Base-by-base conservation (phyloP, 2,113 vertebrate genomes). In the Colius striatus region DNA sequence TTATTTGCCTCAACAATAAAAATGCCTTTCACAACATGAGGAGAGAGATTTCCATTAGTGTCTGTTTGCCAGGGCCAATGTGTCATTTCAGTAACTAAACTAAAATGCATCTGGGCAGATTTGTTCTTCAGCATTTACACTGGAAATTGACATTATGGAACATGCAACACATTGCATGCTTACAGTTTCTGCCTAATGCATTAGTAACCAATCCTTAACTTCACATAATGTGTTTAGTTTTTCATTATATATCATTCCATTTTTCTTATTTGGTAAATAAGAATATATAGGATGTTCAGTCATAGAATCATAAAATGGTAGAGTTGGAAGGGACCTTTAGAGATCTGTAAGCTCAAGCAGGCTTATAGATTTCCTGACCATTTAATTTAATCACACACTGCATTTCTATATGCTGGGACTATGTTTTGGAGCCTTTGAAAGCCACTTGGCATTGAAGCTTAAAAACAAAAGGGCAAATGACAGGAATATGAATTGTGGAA, bases 131-230 rank as follows among this genome's bases (percentile, higher is more conserved):
- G 34, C 27, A 54, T 7, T 67, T 74, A 48, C 21, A 43, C 11
- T 84, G 48, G 45, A 68, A 72, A 50, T 7, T 86, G 54, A 29
- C 17, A 16, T 25, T 51, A 68, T 25, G 29, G 30, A 57, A 45
- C 15, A 58, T 0, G 2, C 45, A 75, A 48, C 0, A 0, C 0
- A 0, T 26, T 67, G 36, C 15, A 58, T 0, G 0, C 34, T 83
- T 60, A 50, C 17, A 27, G 36, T 36, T 93, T 84, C 61, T 91
- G 26, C n/a, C 21, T 41, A 48, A 13, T 2, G 29, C 62, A 21
- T 68, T 29, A 48, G 36, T 32, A 81, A 84, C 15, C 34, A 74
- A 53, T 54, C 36, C 36, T 83, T 47, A 74, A 58, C 32, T 67
- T 66, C 0, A 1, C 5, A 4, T 13, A 53, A 72, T 34, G 27